Conservation (phyloP, 2,888 invertebrate genomes). For the Acanthococcus lagerstroemiae region DNA sequence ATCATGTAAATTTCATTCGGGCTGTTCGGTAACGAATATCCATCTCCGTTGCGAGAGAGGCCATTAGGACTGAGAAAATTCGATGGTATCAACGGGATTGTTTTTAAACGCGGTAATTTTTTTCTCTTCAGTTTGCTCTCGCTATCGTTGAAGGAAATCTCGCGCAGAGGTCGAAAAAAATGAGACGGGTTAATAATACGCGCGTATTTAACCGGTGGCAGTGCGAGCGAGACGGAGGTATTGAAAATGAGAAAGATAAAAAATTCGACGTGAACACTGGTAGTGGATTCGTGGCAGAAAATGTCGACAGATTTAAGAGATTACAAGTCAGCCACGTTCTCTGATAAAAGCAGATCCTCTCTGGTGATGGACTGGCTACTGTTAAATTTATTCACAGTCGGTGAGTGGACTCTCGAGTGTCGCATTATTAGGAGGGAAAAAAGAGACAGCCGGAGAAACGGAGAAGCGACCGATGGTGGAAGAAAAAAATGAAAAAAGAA, state of each 20-base stretch:
- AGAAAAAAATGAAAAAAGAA: neutral
- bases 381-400: neutral
- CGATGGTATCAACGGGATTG: constrained; percentile 10
- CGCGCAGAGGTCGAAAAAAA: neutral
- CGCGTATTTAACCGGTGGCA: too few relatives aligned
- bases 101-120: constrained; percentile 3
- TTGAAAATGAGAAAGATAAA: constrained; percentile 9
- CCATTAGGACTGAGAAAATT: constrained; percentile 17
- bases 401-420: neutral
- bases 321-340: constrained; percentile 3
- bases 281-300: constrained; percentile 27
- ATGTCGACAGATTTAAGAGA: constrained; percentile 15
- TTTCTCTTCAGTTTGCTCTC: neutral
- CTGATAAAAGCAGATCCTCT: neutral
- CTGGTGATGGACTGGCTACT: neutral
- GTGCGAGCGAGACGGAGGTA: neutral
- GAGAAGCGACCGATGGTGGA: neutral
- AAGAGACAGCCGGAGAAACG: neutral
- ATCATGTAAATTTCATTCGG: neutral
- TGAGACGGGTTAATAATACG: neutral
- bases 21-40: neutral
- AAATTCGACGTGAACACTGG: neutral
- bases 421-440: neutral
- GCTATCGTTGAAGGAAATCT: constrained; percentile 12
- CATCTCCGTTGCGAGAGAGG: neutral